These are phyloP conservation scores for Pseudois nayaur DNA, from an alignment of 2,113 vertebrate species.

Conservation along the genomic window DNA sequence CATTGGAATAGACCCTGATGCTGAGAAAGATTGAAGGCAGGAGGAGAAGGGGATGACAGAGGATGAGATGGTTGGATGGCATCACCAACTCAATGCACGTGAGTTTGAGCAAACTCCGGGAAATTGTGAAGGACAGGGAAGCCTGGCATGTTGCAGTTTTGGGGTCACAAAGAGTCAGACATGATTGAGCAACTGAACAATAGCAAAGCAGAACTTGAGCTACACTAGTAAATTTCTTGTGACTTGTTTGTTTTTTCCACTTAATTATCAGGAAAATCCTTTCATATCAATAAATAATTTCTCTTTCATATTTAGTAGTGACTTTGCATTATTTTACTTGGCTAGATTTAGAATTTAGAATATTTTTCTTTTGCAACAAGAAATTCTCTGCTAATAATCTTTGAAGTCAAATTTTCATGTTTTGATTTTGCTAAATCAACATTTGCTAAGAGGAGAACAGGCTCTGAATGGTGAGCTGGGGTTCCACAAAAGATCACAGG, in stretches of 20 bases:
- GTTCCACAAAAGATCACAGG: background rate
- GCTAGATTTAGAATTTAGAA: background rate
- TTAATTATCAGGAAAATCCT: background rate
- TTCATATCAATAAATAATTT: background rate
- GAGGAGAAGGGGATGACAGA: background rate
- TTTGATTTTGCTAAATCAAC: background rate
- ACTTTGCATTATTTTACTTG: background rate
- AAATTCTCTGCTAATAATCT: background rate
- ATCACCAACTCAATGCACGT: background rate
- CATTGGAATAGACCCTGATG: background rate
- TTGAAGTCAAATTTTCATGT: background rate
- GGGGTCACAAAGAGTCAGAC: background rate
- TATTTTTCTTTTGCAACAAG: background rate
- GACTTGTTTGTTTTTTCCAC: background rate
- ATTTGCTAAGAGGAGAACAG: background rate
- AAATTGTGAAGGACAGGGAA: background rate
- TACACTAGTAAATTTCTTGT: background rate
- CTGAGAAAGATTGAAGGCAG: background rate
- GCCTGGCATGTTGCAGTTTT: background rate
- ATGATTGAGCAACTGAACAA: background rate
- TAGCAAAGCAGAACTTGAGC: background rate
- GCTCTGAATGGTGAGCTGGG: background rate
- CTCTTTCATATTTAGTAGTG: background rate
- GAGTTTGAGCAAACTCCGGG: accelerated
- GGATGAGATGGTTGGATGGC: background rate